A percentile compares a stretch with the other conserved stretches of the same genome.
Conservation (phyloP, 2,888 invertebrate species). For the Neoitamus cyanurus region DNA sequence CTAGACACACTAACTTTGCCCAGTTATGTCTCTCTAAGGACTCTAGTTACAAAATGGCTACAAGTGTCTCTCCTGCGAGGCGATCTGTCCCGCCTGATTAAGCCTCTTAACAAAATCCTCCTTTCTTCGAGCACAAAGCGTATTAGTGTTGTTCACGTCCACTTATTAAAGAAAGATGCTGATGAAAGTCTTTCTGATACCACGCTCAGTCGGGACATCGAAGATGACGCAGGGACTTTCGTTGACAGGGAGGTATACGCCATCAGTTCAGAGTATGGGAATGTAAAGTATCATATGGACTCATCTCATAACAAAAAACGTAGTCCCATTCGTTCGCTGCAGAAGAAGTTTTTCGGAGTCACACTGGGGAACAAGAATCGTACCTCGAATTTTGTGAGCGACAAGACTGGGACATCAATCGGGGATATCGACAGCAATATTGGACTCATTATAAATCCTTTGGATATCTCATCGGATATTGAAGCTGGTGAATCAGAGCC, state of each 20-base stretch:
- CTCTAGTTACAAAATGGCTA: slow-evolving; percentile 79
- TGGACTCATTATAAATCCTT: slow-evolving; percentile 75
- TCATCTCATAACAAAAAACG: slow-evolving; percentile 61
- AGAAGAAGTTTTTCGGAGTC: slow-evolving; percentile 66
- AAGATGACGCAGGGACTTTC: slow-evolving; percentile 56
- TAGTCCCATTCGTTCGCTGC: slow-evolving; percentile 64
- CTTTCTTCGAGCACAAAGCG: slow-evolving; percentile 83
- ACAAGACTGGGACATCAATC: slow-evolving; percentile 55
- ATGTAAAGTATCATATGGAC: slow-evolving; percentile 70
- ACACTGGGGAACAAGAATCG: slow-evolving; percentile 65
- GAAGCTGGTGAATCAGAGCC: slow-evolving; percentile 59
- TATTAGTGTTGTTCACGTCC: slow-evolving; percentile 81
- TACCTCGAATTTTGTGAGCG: slow-evolving; percentile 65
- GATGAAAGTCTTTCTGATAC: slow-evolving; percentile 62
- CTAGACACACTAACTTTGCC: slow-evolving; percentile 63
- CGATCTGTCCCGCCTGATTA: slow-evolving; percentile 81
- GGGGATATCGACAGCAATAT: slow-evolving; percentile 62
- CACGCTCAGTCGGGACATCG: slow-evolving; percentile 56
- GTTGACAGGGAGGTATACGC: slow-evolving; percentile 76
- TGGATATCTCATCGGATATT: slow-evolving; percentile 66
- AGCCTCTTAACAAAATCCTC: slow-evolving; percentile 80
- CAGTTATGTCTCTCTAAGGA: slow-evolving; percentile 64
- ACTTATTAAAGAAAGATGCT: slow-evolving; percentile 69
- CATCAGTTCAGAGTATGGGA: slow-evolving; percentile 84
- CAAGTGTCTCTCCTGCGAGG: slow-evolving; percentile 78